These are phyloP conservation scores for Amblyjoppa fuscipennis DNA, from an alignment of 2,888 invertebrate genomes.

Conservation along the genomic window DNA sequence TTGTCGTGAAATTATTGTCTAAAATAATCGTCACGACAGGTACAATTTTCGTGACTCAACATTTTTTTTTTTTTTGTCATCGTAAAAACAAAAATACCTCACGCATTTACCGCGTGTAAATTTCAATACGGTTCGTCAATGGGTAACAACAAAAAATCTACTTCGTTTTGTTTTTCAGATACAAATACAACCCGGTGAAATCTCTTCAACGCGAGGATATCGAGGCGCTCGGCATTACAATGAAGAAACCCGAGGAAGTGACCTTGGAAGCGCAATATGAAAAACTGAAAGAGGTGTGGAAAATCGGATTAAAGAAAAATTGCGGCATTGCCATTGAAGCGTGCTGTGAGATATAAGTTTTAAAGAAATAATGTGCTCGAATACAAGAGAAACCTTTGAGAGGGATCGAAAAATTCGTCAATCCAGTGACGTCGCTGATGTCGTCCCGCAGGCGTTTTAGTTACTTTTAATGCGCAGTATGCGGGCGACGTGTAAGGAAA, in stretches of 20 bases:
- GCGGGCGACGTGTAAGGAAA: background rate
- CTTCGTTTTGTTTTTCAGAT: slow-evolving; percentile 30
- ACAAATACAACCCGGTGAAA: slow-evolving; percentile 38
- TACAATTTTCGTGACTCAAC: background rate
- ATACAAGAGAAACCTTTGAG: slow-evolving; percentile 8
- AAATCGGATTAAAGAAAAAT: background rate
- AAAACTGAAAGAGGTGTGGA: slow-evolving; percentile 51
- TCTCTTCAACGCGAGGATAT: slow-evolving; percentile 7
- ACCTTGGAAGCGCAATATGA: slow-evolving; percentile 62
- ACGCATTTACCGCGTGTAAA: background rate
- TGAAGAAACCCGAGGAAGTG: slow-evolving; percentile 51
- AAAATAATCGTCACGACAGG: background rate
- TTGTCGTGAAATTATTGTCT: background rate
- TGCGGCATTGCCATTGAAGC: no score
- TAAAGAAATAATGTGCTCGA: background rate
- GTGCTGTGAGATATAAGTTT: background rate
- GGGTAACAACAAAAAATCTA: no score
- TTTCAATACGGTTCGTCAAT: no score
- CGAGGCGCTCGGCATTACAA: slow-evolving; percentile 17
- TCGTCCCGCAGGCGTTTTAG: background rate
- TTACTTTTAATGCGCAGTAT: background rate
- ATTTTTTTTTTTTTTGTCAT: background rate
- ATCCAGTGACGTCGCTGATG: background rate
- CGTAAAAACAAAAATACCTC: background rate
- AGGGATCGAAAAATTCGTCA: background rate